phyloP scores from a whole-genome alignment of 2,888 invertebrate species.

The Tetranychus piercei region DNA sequence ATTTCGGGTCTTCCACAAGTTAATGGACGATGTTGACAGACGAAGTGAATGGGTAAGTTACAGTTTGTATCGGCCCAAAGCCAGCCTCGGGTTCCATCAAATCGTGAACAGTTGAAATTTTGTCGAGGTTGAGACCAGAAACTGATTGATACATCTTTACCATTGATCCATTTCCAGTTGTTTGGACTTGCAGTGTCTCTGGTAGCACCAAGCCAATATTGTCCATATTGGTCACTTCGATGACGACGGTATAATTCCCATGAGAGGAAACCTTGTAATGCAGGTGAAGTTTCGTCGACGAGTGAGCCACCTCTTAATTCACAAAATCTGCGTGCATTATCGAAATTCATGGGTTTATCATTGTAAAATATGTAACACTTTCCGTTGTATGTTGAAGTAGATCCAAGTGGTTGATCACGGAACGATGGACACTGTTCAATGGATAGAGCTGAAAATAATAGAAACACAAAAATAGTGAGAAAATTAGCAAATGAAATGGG shows the following conservation, averaged over 20 bases:
- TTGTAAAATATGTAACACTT: conserved; percentile 88
- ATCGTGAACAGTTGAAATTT: conserved; percentile 64
- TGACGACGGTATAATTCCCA: conserved; percentile 85
- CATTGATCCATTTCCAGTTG: conserved; percentile 76
- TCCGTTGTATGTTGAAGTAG: conserved; percentile 78
- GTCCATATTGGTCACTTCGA: conserved; percentile 69
- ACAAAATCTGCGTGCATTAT: conserved; percentile 60
- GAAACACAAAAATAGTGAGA: neutral
- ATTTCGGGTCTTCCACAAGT: conserved; percentile 79
- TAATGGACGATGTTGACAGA: conserved; percentile 80
- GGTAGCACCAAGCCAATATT: conserved; percentile 84
- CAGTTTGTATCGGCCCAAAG: conserved; percentile 84
- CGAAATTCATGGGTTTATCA: conserved; percentile 57
- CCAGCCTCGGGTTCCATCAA: conserved; percentile 83
- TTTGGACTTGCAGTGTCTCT: conserved; percentile 56
- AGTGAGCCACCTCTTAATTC: conserved; percentile 60
- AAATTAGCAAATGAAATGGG: neutral
- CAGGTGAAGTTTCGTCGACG: conserved; percentile 79
- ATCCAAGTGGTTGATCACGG: conserved; percentile 75
- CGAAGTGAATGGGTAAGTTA: conserved; percentile 60
- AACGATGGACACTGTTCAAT: conserved; percentile 82
- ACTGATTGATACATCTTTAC: conserved; percentile 59
- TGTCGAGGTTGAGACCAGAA: conserved; percentile 47
- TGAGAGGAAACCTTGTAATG: conserved; percentile 76
- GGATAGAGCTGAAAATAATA: conserved; percentile 26